Evolutionary conservation across 2,888 invertebrate species (phyloP).

Genomic region (Hyposoter dolosus): DNA sequence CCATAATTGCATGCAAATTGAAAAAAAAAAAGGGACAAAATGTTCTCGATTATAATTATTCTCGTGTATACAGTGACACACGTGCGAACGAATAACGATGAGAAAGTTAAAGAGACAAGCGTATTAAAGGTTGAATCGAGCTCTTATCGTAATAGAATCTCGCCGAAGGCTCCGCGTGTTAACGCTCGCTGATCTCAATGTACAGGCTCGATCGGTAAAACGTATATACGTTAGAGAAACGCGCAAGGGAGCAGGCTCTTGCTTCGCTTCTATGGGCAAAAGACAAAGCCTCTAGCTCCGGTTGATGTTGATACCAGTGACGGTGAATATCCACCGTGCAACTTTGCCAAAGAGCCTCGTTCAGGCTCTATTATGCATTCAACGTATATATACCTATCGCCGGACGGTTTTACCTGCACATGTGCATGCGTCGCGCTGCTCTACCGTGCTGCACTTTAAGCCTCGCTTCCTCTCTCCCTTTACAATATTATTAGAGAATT

Average conservation of each 20-base stretch:
- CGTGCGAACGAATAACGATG: background rate
- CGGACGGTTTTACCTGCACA: constrained; percentile 6
- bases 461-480: constrained; percentile 28
- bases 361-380: constrained; percentile 48
- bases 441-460: constrained; percentile 14
- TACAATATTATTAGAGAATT: constrained; percentile 33
- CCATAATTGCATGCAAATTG: background rate
- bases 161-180: constrained; percentile 40
- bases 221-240: constrained; percentile 37
- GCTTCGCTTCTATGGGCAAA: constrained; percentile 60
- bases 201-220: constrained; percentile 33
- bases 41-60: background rate
- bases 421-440: background rate
- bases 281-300: constrained; percentile 66
- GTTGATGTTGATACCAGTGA: constrained; percentile 57
- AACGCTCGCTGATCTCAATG: constrained; percentile 47
- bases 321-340: constrained; percentile 38
- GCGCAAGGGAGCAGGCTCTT: background rate
- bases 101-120: constrained; percentile 12
- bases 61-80: background rate
- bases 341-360: constrained; percentile 43
- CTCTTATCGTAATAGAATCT: constrained; percentile 71
- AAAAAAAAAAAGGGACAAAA: background rate
- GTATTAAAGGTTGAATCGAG: constrained; percentile 59
- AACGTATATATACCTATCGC: background rate